Conservation (phyloP, 2,113 vertebrate genomes). For the chimpanzee (Pan troglodytes) region NHGRI_mPanTro3-v2.1_pri NC_072408.2:137632001-137632500, state of each 20-base stretch:
- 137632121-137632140: background rate
- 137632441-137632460: background rate
- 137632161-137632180: background rate
- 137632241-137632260: background rate
- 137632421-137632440: no score
- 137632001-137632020: background rate
- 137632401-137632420: background rate
- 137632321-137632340: background rate
- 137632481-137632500: background rate
- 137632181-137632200: background rate
- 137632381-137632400: no score
- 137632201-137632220: background rate
- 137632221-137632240: background rate
- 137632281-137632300: background rate
- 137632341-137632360: background rate
- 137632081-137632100: background rate
- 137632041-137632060: background rate
- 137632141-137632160: background rate
- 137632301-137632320: background rate
- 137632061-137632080: background rate
- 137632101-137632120: background rate
- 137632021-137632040: background rate
- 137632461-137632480: background rate
- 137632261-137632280: background rate
- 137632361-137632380: background rate